Base-by-base conservation (phyloP, 1,140 invertebrate genomes). In the Drosophila ananassae region DNA sequence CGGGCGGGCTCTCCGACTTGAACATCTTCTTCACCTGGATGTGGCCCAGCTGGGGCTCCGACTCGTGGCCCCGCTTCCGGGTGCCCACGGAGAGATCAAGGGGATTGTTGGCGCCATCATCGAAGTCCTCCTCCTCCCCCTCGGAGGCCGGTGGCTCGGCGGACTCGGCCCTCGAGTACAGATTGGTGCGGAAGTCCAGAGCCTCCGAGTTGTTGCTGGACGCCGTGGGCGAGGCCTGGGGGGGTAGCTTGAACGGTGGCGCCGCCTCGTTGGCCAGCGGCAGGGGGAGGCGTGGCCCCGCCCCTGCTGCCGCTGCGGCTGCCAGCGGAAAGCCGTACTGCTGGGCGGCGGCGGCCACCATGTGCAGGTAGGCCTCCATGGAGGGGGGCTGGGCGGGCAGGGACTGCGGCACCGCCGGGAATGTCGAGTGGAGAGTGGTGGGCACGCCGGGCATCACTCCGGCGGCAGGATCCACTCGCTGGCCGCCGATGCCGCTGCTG, bases 21-120 rank as follows among this genome's bases (percentile, higher is more conserved):
- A 91, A 91, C 59, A 91, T 91, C 51, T 91, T 91, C 68, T 91
- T 91, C 52, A 91, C 90, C 28, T 91, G 90, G 4, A 91, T 91
- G 52, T 91, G 90, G 0, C 90, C 90, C 6, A 91, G 46, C 93
- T 94, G 46, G 0, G 66, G 30, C 22, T 73, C 62, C 12, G 60
- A 39, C 7, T 89, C 83, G 37, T 82, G 83, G 4, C 94, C 93
- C 4, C 94, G 94, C 66, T 96, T 93, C 77, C 97, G 96, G 73
- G 96, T 94, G 46, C 95, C 95, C 30, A 97, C 95, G 0, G 96
- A 96, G 21, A 97, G 92, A 93, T 98, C 96, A 44, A 98, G 91
- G 3, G 96, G 96, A 75, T 91, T 91, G 48, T 91, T 90, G 57
- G 55, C 80, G 1, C 71, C 78, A 39, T 91, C 90, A 4, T 91